A percentile compares a stretch with the other conserved stretches of the same genome.
Evolutionary conservation across 2,888 invertebrate species (phyloP).

Genomic region (Heliothis peltigera): DNA sequence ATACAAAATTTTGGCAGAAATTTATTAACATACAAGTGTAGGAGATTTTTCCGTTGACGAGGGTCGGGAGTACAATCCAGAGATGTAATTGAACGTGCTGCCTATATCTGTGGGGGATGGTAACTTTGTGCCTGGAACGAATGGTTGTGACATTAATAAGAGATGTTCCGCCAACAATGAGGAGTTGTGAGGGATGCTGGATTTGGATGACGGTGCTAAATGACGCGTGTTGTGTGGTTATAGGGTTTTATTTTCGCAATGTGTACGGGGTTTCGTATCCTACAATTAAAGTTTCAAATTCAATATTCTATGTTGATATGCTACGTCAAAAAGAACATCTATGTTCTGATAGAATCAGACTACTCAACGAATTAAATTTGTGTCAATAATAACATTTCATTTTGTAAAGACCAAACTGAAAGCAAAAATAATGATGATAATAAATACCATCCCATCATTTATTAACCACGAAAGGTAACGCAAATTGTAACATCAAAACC

Average conservation of each 20-base stretch:
- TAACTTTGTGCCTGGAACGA: conserved; percentile 51
- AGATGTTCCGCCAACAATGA: conserved; percentile 55
- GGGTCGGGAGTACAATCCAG: conserved; percentile 68
- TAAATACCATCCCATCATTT: not conserved
- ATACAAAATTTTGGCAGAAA: conserved; percentile 68
- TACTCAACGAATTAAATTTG: not conserved
- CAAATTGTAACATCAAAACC: not conserved
- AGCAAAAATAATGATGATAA: not conserved
- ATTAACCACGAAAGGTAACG: not conserved
- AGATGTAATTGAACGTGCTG: conserved; percentile 77
- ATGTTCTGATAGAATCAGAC: not conserved
- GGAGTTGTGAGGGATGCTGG: conserved; percentile 43
- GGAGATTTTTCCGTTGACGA: conserved; percentile 77
- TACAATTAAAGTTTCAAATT: conserved; percentile 6
- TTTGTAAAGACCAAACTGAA: not conserved
- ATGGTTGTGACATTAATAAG: conserved; percentile 57
- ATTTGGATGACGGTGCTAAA: conserved; percentile 49
- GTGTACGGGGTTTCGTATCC: conserved; percentile 4
- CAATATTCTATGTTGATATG: not conserved
- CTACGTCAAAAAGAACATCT: not conserved
- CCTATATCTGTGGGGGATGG: conserved; percentile 51
- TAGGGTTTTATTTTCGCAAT: conserved; percentile 33
- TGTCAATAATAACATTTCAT: not conserved
- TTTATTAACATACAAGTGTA: conserved; percentile 75
- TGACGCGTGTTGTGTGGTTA: conserved; percentile 28